A percentile compares a stretch with the other conserved stretches of the same genome.
phyloP scores from a whole-genome alignment of 2,113 vertebrate species.

The Serinus canaria region DNA sequence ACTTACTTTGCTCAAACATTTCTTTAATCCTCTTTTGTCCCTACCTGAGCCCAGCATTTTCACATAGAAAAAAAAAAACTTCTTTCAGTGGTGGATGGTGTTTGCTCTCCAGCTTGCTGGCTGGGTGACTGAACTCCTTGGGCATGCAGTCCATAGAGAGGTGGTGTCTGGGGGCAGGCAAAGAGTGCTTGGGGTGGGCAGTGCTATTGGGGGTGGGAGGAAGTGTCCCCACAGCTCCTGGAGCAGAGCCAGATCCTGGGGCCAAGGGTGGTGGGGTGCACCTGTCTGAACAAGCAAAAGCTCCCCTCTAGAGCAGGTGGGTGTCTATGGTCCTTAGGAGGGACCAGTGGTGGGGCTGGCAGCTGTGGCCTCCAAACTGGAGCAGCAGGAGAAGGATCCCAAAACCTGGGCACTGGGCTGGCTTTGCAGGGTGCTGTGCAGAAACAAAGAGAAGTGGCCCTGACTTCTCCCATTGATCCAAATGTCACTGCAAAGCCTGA shows the following conservation, averaged over 20 bases:
- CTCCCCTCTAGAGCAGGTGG: background rate
- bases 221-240: background rate
- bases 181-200: background rate
- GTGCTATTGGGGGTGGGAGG: background rate
- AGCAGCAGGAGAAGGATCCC: background rate
- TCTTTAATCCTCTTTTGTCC: background rate
- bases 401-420: no score
- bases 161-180: background rate
- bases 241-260: background rate
- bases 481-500: background rate
- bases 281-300: background rate
- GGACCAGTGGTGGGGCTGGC: background rate
- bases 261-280: background rate
- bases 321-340: background rate
- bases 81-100: background rate
- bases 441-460: background rate
- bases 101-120: background rate
- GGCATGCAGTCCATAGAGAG: background rate
- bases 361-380: accelerated
- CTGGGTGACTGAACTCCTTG: background rate
- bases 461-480: background rate
- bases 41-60: background rate
- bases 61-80: background rate
- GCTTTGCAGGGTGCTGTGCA: background rate
- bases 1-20: background rate